These are phyloP conservation scores for Clarias pachynema DNA, from an alignment of 2,797 vertebrate genomes.

Conservation along the genomic window DNA sequence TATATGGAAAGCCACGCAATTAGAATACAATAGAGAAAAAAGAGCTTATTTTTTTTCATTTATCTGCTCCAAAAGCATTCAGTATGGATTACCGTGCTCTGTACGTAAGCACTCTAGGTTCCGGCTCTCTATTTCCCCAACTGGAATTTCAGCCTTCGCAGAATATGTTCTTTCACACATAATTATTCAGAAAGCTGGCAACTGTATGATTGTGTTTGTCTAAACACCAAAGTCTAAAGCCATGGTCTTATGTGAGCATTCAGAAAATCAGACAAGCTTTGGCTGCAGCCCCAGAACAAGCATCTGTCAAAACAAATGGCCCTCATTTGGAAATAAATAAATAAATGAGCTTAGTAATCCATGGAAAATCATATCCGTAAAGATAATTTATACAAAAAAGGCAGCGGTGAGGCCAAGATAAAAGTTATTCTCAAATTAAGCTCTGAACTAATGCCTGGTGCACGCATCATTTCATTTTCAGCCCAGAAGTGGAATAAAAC, in stretches of 20 bases:
- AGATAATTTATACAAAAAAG: conserved; percentile 64
- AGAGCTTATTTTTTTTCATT: conserved; percentile 41
- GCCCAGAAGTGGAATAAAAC: conserved; percentile 48
- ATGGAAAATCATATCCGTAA: conserved; percentile 59
- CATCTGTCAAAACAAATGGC: conserved; percentile 83
- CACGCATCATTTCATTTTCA: conserved; percentile 53
- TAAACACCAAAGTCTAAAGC: conserved; percentile 77
- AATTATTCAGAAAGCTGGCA: conserved; percentile 74
- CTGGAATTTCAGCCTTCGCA: conserved; percentile 64
- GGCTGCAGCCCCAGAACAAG: conserved; percentile 78
- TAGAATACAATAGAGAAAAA: conserved; percentile 22
- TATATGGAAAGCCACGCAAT: conserved; percentile 30
- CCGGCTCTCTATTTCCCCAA: conserved; percentile 31
- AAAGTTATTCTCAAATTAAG: conserved; percentile 57
- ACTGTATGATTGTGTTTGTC: conserved; percentile 77
- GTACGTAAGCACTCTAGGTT: conserved; percentile 33
- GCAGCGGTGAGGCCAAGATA: conserved; percentile 54
- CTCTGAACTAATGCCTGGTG: conserved; percentile 50
- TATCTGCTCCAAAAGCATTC: conserved; percentile 40
- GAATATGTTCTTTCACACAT: conserved; percentile 65
- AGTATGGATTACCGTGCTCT: conserved; percentile 44
- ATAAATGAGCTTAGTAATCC: conserved; percentile 68
- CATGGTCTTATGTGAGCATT: conserved; percentile 74
- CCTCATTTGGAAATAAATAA: conserved; percentile 71
- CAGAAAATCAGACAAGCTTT: conserved; percentile 78